phyloP scores from a whole-genome alignment of 1,140 invertebrate species.

The Heterodera carotae region DNA sequence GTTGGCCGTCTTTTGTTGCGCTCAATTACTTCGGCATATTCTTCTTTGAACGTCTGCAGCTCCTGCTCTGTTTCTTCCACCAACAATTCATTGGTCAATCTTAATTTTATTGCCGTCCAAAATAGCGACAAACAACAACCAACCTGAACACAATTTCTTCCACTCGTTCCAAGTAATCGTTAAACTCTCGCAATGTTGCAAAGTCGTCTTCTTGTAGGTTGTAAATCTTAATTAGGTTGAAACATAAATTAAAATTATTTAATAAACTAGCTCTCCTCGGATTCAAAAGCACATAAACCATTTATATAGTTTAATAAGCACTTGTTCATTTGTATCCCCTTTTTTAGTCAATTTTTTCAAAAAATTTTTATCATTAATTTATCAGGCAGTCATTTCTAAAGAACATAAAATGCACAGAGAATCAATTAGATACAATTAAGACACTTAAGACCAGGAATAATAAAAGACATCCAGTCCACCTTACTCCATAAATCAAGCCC shows the following conservation, averaged over 20 bases:
- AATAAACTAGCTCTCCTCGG: no score
- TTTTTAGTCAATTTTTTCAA: no score
- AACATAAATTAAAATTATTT: conserved; percentile 16
- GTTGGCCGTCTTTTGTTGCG: conserved; percentile 73
- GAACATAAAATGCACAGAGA: no score
- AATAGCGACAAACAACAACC: neutral
- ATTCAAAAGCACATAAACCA: no score
- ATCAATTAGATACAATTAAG: no score
- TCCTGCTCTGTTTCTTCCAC: conserved; percentile 82
- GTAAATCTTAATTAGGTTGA: conserved; percentile 70
- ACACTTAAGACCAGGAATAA: no score
- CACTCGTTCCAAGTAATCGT: conserved; percentile 87
- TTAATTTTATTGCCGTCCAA: conserved; percentile 66
- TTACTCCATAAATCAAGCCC: no score
- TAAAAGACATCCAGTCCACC: no score
- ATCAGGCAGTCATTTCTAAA: no score
- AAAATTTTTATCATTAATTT: no score
- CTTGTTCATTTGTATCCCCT: no score
- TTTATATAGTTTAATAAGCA: no score
- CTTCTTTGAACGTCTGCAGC: conserved; percentile 90
- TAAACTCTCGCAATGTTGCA: conserved; percentile 77
- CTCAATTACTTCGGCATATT: conserved; percentile 85
- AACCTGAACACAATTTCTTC: conserved; percentile 76
- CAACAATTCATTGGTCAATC: conserved; percentile 87
- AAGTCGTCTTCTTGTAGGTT: conserved; percentile 92